A percentile compares a stretch with the other conserved stretches of the same genome.
Conservation (phyloP, 2,113 vertebrate species). For the Rattus rattus region DNA sequence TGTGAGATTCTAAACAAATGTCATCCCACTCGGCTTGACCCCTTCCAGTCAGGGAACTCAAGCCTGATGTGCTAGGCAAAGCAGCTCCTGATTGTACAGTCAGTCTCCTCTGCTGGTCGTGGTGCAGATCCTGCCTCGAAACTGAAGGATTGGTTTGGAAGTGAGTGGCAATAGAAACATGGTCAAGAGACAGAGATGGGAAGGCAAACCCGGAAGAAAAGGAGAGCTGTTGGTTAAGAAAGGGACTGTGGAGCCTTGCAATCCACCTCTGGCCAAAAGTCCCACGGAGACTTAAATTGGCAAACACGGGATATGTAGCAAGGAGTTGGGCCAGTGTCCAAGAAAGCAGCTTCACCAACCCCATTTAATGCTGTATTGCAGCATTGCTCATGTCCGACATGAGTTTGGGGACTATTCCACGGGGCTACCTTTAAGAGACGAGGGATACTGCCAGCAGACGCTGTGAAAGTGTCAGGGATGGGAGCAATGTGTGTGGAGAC, state of each 20-base stretch:
- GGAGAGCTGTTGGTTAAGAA: background rate
- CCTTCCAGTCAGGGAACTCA: background rate
- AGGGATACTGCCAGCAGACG: slow-evolving; percentile 41
- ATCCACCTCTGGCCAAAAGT: background rate
- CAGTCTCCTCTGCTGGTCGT: background rate
- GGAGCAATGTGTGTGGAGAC: slow-evolving; percentile 57
- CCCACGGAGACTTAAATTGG: background rate
- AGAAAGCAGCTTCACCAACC: background rate
- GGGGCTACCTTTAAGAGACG: slow-evolving; percentile 34
- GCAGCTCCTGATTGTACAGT: background rate
- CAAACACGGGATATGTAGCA: background rate
- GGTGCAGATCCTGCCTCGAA: background rate
- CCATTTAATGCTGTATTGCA: background rate
- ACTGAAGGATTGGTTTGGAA: background rate
- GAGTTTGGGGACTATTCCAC: background rate
- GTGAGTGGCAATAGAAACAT: background rate
- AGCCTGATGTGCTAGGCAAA: background rate
- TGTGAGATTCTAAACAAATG: background rate
- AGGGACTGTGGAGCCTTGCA: background rate
- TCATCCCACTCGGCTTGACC: background rate
- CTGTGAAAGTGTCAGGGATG: slow-evolving; percentile 21
- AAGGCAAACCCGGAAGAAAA: background rate
- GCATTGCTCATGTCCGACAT: background rate
- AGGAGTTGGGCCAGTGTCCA: background rate
- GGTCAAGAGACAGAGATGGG: background rate